Percentiles rank a stretch among this genome's conserved stretches.
Conservation (phyloP, 2,113 vertebrate species). For the Crotalus viridis region DNA sequence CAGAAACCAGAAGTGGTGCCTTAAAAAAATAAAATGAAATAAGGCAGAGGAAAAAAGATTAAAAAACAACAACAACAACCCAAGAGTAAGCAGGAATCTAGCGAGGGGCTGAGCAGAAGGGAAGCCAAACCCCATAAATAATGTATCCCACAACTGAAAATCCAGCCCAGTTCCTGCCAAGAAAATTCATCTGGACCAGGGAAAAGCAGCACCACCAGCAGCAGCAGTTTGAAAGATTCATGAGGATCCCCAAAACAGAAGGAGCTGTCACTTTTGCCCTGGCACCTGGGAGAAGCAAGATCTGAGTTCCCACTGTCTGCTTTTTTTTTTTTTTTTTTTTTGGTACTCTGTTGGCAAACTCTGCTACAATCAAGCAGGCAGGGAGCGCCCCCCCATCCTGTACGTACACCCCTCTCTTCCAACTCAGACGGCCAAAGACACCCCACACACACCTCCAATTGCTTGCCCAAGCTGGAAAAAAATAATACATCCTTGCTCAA, state of each 20-base stretch:
- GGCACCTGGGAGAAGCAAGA: conserved; percentile 48
- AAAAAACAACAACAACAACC: not conserved
- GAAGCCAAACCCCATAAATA: conserved; percentile 25
- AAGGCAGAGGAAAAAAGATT: too few relatives aligned
- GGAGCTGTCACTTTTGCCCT: conserved; percentile 46
- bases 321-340: not conserved
- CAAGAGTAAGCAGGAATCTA: conserved; percentile 32
- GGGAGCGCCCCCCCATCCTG: not conserved
- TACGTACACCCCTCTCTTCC: conserved; percentile 13
- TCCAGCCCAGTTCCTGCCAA: conserved; percentile 34
- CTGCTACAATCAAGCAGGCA: conserved; percentile 3
- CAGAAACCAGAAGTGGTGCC: not conserved
- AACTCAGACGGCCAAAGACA: conserved; percentile 51
- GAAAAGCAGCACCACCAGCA: conserved; percentile 49
- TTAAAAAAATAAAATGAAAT: not conserved
- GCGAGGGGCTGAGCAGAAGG: conserved; percentile 31
- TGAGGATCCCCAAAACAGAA: conserved; percentile 49
- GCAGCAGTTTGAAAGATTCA: conserved; percentile 53
- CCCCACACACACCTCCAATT: not conserved
- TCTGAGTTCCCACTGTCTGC: conserved; percentile 50
- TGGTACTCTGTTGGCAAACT: conserved; percentile 46
- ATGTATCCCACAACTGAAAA: conserved; percentile 36
- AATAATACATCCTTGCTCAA: not conserved
- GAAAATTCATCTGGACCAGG: conserved; percentile 60
- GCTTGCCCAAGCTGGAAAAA: not conserved